These are phyloP conservation scores for Leptodactylus fuscus DNA, from an alignment of 2,113 vertebrate species.

Conservation along the genomic window DNA sequence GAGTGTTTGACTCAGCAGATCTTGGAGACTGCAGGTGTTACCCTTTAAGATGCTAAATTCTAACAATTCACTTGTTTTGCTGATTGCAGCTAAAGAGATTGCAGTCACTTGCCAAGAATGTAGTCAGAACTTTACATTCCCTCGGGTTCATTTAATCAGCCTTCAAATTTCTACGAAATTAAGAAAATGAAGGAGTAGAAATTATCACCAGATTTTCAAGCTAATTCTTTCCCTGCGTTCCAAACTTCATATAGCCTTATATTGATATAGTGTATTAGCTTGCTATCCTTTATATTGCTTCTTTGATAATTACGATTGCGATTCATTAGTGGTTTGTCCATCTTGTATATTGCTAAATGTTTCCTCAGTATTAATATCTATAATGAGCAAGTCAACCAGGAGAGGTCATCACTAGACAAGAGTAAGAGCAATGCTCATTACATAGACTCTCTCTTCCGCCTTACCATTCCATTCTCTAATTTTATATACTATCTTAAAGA, in stretches of 20 bases:
- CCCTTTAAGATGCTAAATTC: slow-evolving; percentile 16
- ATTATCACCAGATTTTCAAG: background rate
- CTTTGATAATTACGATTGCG: background rate
- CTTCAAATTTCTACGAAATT: background rate
- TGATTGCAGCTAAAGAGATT: slow-evolving; percentile 16
- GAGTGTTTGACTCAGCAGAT: slow-evolving; percentile 5
- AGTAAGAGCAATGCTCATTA: slow-evolving; percentile 36
- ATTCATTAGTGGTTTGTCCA: background rate
- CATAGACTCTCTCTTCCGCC: background rate
- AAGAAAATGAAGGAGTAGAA: background rate
- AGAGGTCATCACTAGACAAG: slow-evolving; percentile 60
- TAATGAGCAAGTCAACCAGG: slow-evolving; percentile 56
- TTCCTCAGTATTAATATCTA: slow-evolving; percentile 27
- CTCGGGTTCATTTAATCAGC: background rate
- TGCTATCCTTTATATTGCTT: background rate
- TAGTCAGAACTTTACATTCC: background rate
- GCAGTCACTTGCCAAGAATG: background rate
- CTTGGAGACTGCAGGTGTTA: background rate
- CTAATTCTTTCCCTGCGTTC: background rate
- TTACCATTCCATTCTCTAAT: background rate
- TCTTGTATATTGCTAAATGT: background rate
- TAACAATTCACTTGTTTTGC: background rate
- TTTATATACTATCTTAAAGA: background rate
- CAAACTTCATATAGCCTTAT: too few relatives aligned
- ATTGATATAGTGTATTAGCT: background rate